These are phyloP conservation scores for Platysternon megacephalum DNA, from an alignment of 2,113 vertebrate species.

Conservation along the genomic window DNA sequence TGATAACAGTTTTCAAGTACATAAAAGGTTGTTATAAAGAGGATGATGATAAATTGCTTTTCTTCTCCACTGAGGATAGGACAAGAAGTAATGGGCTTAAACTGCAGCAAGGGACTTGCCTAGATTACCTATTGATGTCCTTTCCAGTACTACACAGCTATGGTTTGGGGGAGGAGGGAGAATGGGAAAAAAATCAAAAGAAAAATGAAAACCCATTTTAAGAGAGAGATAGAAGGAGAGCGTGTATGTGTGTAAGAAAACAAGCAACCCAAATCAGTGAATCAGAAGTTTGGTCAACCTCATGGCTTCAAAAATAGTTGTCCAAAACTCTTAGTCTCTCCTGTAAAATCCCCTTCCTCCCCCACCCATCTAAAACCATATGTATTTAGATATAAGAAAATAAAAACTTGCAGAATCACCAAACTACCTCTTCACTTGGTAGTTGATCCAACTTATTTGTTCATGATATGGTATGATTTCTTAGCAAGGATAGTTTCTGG, in stretches of 20 bases:
- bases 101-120: no score
- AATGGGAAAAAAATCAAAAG: neutral
- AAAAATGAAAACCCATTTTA: neutral
- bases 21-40: no score
- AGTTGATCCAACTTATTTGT: neutral
- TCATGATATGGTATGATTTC: neutral
- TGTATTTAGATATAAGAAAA: neutral
- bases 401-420: neutral
- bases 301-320: neutral
- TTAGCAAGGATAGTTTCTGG: neutral
- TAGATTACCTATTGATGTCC: no score
- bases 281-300: neutral
- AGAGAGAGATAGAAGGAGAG: no score
- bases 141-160: no score
- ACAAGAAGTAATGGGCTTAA: no score
- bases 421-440: neutral
- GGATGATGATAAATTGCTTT: no score
- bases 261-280: neutral
- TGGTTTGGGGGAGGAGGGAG: no score
- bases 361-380: neutral
- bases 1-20: no score
- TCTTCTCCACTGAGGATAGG: no score
- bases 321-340: neutral
- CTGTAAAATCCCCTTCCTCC: neutral
- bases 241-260: neutral